These are phyloP conservation scores for Pipistrellus pipistrellus DNA, from an alignment of 2,797 vertebrate genomes.

Conservation along the genomic window DNA sequence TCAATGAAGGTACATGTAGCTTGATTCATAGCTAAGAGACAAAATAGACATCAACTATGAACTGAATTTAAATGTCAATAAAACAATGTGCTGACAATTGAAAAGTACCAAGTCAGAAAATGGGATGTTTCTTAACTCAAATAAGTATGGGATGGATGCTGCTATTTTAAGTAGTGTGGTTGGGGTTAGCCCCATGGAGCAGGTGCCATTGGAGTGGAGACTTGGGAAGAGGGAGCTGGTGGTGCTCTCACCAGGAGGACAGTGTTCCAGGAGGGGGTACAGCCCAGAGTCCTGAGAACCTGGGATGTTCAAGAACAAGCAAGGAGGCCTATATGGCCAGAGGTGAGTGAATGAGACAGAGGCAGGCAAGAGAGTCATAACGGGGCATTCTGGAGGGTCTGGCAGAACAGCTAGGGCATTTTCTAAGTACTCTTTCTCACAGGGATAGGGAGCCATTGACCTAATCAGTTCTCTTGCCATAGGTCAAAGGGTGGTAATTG, in stretches of 20 bases:
- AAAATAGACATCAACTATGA: neutral
- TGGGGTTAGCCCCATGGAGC: neutral
- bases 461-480: neutral
- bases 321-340: fast-evolving
- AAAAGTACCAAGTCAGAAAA: neutral
- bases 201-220: fast-evolving
- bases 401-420: too few species aligned
- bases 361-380: neutral
- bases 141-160: fast-evolving
- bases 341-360: fast-evolving
- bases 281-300: too few species aligned
- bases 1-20: fast-evolving
- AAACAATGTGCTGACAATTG: neutral
- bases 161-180: fast-evolving
- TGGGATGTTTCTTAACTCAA: too few species aligned
- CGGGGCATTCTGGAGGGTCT: neutral
- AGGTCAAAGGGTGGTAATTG: too few species aligned
- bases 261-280: fast-evolving
- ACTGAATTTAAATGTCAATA: neutral
- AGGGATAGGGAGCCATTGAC: neutral
- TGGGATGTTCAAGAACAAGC: too few species aligned
- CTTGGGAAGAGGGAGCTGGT: neutral
- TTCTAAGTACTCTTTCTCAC: neutral
- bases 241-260: fast-evolving
- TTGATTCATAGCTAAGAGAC: neutral